These are phyloP conservation scores for Drosophila heteroneura DNA, from an alignment of 2,888 invertebrate species.

Conservation along the genomic window DNA sequence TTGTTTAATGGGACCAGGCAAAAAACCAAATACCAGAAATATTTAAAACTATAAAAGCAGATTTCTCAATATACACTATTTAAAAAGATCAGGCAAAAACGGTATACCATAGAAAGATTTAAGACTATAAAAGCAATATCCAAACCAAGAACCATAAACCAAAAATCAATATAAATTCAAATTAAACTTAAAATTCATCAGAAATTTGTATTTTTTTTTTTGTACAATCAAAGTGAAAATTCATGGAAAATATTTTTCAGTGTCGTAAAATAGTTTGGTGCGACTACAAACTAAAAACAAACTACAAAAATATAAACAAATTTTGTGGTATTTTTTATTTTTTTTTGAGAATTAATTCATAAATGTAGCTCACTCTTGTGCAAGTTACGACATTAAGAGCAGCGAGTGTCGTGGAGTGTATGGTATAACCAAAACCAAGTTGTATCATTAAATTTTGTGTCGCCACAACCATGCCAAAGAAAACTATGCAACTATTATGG, in stretches of 20 bases:
- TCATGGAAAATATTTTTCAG: conserved; percentile 7
- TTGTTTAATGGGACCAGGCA: neutral
- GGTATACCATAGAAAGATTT: conserved; percentile 9
- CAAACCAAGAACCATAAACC: conserved; percentile 36
- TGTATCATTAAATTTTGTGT: conserved; percentile 11
- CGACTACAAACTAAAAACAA: conserved; percentile 23
- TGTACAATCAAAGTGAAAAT: neutral
- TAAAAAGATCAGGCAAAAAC: conserved; percentile 20
- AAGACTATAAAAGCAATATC: conserved; percentile 29
- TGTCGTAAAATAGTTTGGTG: neutral
- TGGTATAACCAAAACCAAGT: conserved; percentile 48
- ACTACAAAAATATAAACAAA: neutral
- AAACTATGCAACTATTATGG: conserved; percentile 41
- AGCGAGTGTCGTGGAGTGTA: neutral
- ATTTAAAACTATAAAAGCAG: conserved; percentile 6
- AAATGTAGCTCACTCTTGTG: neutral
- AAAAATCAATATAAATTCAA: conserved; percentile 7
- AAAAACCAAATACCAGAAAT: neutral
- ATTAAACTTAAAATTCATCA: neutral
- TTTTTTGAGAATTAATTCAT: neutral
- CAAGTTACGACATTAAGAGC: neutral
- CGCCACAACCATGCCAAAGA: conserved; percentile 71
- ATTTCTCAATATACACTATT: conserved; percentile 6
- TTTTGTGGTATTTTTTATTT: neutral
- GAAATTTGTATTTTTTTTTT: neutral